Percentiles rank a stretch among this genome's conserved stretches.
phyloP scores from a whole-genome alignment of 1,140 invertebrate genomes.

The Drosophila asahinai region DNA sequence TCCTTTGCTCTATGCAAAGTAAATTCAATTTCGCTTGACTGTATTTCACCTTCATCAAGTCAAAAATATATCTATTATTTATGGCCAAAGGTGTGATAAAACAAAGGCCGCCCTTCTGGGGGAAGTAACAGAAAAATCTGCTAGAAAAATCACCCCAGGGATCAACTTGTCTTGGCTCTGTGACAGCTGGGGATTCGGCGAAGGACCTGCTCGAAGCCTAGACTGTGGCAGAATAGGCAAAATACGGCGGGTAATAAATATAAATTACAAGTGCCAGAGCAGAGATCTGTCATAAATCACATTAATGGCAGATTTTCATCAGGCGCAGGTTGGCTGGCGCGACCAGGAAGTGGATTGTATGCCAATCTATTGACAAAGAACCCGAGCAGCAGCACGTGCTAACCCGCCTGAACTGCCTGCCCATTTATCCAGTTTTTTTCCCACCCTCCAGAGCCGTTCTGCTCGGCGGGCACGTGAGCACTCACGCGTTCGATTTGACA shows the following conservation, averaged over 20 bases:
- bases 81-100: slow-evolving; percentile 4
- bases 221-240: slow-evolving; percentile 20
- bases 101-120: not conserved
- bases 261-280: slow-evolving; percentile 46
- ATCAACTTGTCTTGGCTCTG: slow-evolving; percentile 27
- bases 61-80: slow-evolving; percentile 1
- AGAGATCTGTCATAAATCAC: slow-evolving; percentile 65
- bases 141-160: slow-evolving; percentile 19
- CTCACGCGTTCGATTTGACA: slow-evolving; percentile 79
- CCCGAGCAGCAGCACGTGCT: slow-evolving; percentile 29
- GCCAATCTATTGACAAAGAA: slow-evolving; percentile 47
- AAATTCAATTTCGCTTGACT: not conserved
- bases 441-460: slow-evolving; percentile 5
- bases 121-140: not conserved
- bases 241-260: slow-evolving; percentile 59
- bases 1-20: not conserved
- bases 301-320: slow-evolving; percentile 66
- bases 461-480: slow-evolving; percentile 60
- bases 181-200: slow-evolving; percentile 28
- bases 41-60: slow-evolving; percentile 9
- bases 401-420: slow-evolving; percentile 20
- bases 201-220: slow-evolving; percentile 12
- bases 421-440: slow-evolving; percentile 4
- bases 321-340: slow-evolving; percentile 20
- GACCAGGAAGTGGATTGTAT: slow-evolving; percentile 38